These are phyloP conservation scores for Osmerus eperlanus DNA, from an alignment of 2,113 vertebrate species.

Conservation along the genomic window DNA sequence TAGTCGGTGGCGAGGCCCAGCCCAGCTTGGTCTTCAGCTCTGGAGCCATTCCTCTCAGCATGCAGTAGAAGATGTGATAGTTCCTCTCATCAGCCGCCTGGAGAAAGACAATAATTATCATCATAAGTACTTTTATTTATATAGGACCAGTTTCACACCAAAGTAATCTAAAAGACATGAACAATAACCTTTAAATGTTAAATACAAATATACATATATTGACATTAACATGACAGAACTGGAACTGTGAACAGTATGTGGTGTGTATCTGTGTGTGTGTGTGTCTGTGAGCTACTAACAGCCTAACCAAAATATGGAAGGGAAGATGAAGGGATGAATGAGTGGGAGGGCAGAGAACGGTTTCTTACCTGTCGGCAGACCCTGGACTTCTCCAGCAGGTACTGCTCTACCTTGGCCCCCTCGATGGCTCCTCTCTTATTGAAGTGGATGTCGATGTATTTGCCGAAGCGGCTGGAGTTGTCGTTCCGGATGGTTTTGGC, in stretches of 20 bases:
- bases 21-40: constrained; percentile 90
- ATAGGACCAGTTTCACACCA: no score
- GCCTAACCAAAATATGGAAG: no score
- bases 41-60: constrained; percentile 88
- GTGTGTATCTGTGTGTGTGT: no score
- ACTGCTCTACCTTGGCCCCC: constrained; percentile 70
- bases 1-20: constrained; percentile 88
- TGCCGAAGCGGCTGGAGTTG: constrained; percentile 71
- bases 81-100: constrained; percentile 93
- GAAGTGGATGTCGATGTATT: constrained; percentile 70
- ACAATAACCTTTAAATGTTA: neutral
- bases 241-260: neutral
- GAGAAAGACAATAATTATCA: neutral
- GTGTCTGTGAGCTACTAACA: neutral
- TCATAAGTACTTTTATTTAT: no score
- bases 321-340: no score
- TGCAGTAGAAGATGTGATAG: constrained; percentile 97
- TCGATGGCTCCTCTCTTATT: constrained; percentile 68
- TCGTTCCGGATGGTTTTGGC: constrained; percentile 72
- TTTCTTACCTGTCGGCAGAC: constrained; percentile 67
- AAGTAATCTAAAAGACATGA: no score
- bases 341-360: no score
- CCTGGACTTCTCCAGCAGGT: constrained; percentile 70
- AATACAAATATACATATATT: neutral
- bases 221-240: neutral